A percentile compares a stretch with the other conserved stretches of the same genome.
phyloP scores from a whole-genome alignment of 2,888 invertebrate genomes.

The Aporophyla nigra region DNA sequence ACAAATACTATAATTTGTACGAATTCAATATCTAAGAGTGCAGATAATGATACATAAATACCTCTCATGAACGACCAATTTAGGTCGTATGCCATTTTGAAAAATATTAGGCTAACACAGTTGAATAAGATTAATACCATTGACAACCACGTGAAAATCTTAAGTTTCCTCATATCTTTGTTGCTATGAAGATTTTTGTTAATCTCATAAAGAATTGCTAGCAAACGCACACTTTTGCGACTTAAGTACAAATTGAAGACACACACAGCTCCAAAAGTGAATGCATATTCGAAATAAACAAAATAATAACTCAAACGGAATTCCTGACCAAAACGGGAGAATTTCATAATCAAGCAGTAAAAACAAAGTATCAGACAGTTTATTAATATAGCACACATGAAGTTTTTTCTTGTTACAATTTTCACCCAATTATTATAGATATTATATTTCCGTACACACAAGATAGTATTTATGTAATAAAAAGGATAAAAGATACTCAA shows the following conservation, averaged over 20 bases:
- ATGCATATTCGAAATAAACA: slow-evolving; percentile 42
- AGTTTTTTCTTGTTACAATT: slow-evolving; percentile 23
- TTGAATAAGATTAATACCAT: slow-evolving; percentile 7
- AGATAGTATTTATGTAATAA: slow-evolving; percentile 26
- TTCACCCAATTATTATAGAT: slow-evolving; percentile 22
- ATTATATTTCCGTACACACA: slow-evolving; percentile 42
- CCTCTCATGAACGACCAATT: slow-evolving; percentile 41
- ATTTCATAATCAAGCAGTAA: slow-evolving; percentile 8
- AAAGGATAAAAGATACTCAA: slow-evolving; percentile 34
- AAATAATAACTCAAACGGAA: slow-evolving; percentile 15
- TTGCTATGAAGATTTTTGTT: slow-evolving; percentile 6
- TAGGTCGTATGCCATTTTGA: slow-evolving; percentile 4
- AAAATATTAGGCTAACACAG: slow-evolving; percentile 14
- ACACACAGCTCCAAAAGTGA: slow-evolving; percentile 28
- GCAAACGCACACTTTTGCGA: slow-evolving; percentile 21
- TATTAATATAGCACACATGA: slow-evolving; percentile 3
- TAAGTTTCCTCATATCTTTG: slow-evolving; percentile 17
- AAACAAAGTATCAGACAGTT: slow-evolving; percentile 23
- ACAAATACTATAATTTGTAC: slow-evolving; percentile 17
- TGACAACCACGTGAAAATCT: slow-evolving; percentile 25
- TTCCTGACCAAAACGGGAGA: neutral
- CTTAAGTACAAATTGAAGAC: slow-evolving; percentile 48
- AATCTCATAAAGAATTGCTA: slow-evolving; percentile 29
- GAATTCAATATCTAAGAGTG: slow-evolving; percentile 42
- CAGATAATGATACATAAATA: slow-evolving; percentile 29